A percentile compares a stretch with the other conserved stretches of the same genome.
Evolutionary conservation across 2,797 vertebrate genomes (phyloP).

Genomic region (Amblyopsis hoosieri): DNA sequence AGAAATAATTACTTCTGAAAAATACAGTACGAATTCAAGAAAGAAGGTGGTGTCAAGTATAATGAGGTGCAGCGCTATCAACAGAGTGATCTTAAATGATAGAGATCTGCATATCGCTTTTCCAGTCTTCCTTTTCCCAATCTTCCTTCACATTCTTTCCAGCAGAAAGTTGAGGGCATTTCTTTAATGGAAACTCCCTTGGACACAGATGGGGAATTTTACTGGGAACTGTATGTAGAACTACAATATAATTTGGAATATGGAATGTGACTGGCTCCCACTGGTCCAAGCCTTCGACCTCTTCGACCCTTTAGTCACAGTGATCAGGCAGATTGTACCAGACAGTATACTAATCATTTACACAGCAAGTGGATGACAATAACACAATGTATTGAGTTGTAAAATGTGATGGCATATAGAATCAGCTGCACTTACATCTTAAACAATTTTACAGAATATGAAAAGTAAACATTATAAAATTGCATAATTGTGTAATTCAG

Average conservation of each 20-base stretch:
- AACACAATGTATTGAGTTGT: too few relatives aligned
- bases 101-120: not conserved
- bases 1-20: not conserved
- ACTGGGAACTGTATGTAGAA: slow-evolving; percentile 47
- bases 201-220: slow-evolving; percentile 56
- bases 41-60: not conserved
- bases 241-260: slow-evolving; percentile 34
- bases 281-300: slow-evolving; percentile 12
- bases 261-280: slow-evolving; percentile 17
- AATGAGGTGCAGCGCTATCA: not conserved
- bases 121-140: slow-evolving; percentile 2
- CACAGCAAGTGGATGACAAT: too few relatives aligned
- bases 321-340: slow-evolving; percentile 5
- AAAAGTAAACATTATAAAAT: too few relatives aligned
- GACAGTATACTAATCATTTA: not conserved
- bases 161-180: slow-evolving; percentile 35
- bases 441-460: too few relatives aligned
- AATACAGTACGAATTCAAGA: not conserved
- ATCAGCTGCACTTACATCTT: too few relatives aligned
- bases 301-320: slow-evolving; percentile 16
- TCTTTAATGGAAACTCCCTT: slow-evolving; percentile 62
- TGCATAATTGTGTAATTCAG: too few relatives aligned
- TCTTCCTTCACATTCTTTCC: slow-evolving; percentile 30
- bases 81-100: not conserved
- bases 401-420: too few relatives aligned